Conservation (phyloP, 2,113 vertebrate genomes). For the Ciconia maguari region DNA sequence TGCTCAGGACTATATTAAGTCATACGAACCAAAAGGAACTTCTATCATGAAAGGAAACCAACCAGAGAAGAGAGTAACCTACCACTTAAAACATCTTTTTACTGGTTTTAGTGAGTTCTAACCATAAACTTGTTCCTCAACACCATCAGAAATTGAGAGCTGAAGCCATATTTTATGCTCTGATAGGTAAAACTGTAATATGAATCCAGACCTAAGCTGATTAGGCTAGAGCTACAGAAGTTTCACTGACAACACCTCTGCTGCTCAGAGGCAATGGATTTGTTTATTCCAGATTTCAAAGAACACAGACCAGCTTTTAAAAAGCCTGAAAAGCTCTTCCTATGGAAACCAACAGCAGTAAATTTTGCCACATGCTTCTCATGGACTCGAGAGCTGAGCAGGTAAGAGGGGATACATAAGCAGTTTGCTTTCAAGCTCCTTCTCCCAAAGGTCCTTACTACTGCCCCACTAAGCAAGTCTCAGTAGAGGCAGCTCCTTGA, state of each 20-base stretch:
- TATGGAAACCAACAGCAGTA: background rate
- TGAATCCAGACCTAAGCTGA: background rate
- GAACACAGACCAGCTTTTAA: background rate
- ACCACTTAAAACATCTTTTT: background rate
- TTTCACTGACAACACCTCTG: background rate
- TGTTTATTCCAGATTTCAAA: background rate
- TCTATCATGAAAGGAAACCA: background rate
- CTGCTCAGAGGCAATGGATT: background rate
- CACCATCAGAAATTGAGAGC: background rate
- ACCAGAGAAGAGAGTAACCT: background rate
- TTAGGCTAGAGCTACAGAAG: background rate
- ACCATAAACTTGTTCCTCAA: background rate
- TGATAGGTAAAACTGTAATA: background rate
- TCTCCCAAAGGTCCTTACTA: too few species aligned
- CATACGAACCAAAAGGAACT: background rate
- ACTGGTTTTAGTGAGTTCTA: background rate
- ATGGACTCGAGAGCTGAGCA: background rate
- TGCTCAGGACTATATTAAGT: background rate
- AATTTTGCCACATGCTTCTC: background rate
- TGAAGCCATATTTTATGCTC: background rate
- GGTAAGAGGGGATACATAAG: background rate
- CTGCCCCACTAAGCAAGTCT: background rate
- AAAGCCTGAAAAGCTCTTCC: background rate
- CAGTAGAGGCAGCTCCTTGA: background rate
- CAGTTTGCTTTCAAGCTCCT: background rate